A percentile compares a stretch with the other conserved stretches of the same genome.
Evolutionary conservation across 2,797 vertebrate genomes (phyloP).

Genomic region (Enteromius treurensis): DNA sequence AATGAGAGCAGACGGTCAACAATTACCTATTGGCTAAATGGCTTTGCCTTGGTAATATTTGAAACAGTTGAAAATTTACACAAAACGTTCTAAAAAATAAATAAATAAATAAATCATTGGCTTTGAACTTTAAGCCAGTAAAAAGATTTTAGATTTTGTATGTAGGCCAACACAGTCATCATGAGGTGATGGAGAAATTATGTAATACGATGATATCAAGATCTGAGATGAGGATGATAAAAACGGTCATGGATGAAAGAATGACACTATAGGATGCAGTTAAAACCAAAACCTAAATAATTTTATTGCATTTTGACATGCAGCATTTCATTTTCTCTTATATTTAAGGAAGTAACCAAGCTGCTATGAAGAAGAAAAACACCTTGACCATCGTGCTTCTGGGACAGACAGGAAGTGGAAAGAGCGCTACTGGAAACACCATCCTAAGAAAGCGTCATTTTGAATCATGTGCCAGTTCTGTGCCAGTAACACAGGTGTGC

Average conservation of each 20-base stretch:
- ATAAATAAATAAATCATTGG: neutral
- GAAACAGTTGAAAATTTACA: neutral
- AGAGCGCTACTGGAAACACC: conserved; percentile 47
- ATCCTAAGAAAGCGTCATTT: conserved; percentile 22
- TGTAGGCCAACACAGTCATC: neutral
- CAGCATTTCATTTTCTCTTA: neutral
- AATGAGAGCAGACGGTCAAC: neutral
- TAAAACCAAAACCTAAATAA: neutral
- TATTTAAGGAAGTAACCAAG: neutral
- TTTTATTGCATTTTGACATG: neutral
- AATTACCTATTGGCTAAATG: neutral
- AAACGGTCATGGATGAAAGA: neutral
- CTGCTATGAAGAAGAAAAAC: conserved; percentile 7
- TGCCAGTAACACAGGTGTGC: conserved; percentile 23
- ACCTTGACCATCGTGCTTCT: conserved; percentile 40
- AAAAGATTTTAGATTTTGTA: neutral
- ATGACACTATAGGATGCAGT: neutral
- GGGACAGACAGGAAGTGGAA: conserved; percentile 49
- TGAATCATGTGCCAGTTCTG: conserved; percentile 35
- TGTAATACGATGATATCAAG: neutral
- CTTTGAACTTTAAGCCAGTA: neutral
- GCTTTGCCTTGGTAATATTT: neutral
- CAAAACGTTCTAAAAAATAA: neutral
- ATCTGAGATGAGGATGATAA: neutral
- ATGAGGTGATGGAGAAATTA: neutral